Conservation (phyloP, 2,113 vertebrate genomes). For the Tachysurus fulvidraco region DNA sequence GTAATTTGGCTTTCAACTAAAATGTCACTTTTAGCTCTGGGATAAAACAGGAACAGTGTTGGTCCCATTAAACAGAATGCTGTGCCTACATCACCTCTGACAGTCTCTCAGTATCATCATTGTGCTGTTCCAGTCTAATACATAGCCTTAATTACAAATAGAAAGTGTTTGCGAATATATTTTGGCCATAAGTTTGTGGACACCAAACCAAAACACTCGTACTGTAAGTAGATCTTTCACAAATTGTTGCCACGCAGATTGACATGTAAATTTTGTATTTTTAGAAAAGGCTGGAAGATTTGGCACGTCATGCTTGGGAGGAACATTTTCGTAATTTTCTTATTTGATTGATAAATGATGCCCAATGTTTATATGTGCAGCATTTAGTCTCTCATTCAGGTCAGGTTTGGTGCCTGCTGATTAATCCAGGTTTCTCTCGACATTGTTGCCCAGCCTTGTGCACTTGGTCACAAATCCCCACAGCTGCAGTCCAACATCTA, state of each 20-base stretch:
- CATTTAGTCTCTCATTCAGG: no score
- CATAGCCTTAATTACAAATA: no score
- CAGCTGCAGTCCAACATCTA: not conserved
- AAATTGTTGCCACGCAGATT: not conserved
- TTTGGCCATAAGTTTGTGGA: not conserved
- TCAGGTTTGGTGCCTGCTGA: no score
- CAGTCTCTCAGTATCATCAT: not conserved
- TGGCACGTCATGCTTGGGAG: no score
- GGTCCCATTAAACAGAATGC: not conserved
- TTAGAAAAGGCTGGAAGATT: not conserved
- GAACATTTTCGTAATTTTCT: no score
- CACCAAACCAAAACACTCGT: not conserved
- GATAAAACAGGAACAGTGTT: not conserved
- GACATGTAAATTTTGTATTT: not conserved
- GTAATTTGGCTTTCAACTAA: not conserved
- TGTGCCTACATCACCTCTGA: not conserved
- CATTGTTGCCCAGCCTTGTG: not conserved
- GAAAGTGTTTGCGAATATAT: no score
- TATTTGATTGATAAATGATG: no score
- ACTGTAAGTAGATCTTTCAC: not conserved
- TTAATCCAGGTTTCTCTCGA: not conserved
- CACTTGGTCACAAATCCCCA: not conserved
- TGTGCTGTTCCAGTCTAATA: not conserved
- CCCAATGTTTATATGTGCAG: no score
- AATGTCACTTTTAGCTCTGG: not conserved